Evolutionary conservation across 2,797 vertebrate species (phyloP).

Genomic region (Chiroxiphia lanceolata): DNA sequence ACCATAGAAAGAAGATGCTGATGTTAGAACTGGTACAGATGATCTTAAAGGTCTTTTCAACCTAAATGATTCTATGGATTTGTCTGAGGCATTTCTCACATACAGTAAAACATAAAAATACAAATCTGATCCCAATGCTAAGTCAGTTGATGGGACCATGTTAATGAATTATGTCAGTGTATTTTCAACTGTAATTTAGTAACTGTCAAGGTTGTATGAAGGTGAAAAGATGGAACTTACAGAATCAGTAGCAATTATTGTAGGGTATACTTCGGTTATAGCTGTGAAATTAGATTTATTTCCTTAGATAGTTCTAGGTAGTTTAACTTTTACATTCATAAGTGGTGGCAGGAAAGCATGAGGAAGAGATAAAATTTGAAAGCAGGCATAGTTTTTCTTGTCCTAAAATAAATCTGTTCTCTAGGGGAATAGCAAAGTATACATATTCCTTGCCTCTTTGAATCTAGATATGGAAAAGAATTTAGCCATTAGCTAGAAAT

Average conservation of each 20-base stretch:
- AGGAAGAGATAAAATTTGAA: constrained; percentile 37
- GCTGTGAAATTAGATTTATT: constrained; percentile 53
- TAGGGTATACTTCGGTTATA: constrained; percentile 28
- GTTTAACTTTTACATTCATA: constrained; percentile 52
- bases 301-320: constrained; percentile 40
- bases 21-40: not conserved
- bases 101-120: not conserved
- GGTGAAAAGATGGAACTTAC: constrained; percentile 18
- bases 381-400: constrained; percentile 46
- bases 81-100: not conserved
- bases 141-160: not conserved
- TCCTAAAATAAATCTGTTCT: constrained; percentile 37
- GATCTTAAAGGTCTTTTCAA: not conserved
- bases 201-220: constrained; percentile 23
- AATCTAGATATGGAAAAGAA: constrained; percentile 31
- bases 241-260: constrained; percentile 21
- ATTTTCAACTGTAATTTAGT: constrained; percentile 50
- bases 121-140: not conserved
- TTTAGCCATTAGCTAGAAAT: constrained; percentile 54
- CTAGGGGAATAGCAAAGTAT: constrained; percentile 49
- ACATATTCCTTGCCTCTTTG: constrained; percentile 57
- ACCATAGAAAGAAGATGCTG: not conserved
- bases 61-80: not conserved
- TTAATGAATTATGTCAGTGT: constrained; percentile 38
- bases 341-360: constrained; percentile 30